Conservation (phyloP, 2,113 vertebrate genomes). For the western clawed frog (Xenopus tropicalis) region UCB_Xtro_10.0 CM004443.2:215190501-215191000, state of each 20-base stretch:
- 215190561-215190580: constrained; percentile 16
- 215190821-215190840: background rate
- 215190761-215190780: constrained; percentile 17
- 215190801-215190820: background rate
- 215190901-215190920: constrained; percentile 3
- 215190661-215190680: constrained; percentile 1
- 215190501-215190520: background rate
- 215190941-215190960: background rate
- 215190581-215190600: background rate
- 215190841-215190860: background rate
- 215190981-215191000: background rate
- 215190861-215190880: background rate
- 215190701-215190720: background rate
- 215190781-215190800: background rate
- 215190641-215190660: constrained; percentile 11
- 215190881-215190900: constrained; percentile 11
- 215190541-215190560: background rate
- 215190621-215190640: constrained; percentile 1
- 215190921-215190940: constrained; percentile 9
- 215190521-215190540: constrained; percentile 12
- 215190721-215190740: constrained; percentile 4
- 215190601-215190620: background rate
- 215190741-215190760: background rate
- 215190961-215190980: constrained; percentile 6
- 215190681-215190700: constrained; percentile 9